Base-by-base conservation (phyloP, 1,140 invertebrate species). In the Drosophila guanche region DNA sequence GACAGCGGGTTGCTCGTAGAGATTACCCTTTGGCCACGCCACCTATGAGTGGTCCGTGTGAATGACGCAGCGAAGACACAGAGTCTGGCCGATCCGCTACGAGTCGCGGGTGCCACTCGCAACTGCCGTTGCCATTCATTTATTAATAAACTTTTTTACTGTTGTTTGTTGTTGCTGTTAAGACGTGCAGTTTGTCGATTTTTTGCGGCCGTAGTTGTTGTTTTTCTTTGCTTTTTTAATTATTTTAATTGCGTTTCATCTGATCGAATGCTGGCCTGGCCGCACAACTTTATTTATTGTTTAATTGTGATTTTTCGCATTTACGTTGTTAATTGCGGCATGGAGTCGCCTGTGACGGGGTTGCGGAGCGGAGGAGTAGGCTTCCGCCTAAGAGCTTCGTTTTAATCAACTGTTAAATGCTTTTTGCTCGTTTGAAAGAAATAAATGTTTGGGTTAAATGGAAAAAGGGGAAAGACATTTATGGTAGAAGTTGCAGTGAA, bases 231-330 rank as follows among this genome's bases (percentile, higher is more conserved):
- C 29, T 14, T 55, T 68, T 68, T 42, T 67, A 68, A 68, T 68
- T 68, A 68, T 68, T 68, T 68, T 68, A 68, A 68, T 68, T 68
- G 65, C 65, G 65, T 67, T 68, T 50, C 65, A 68, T 68, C 65
- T 68, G 65, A 68, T 68, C 65, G 65, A 68, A 68, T 68, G 62
- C 65, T 68, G 65, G 50, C 8, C 65, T 68, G 65, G 50, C 8
- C 62, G 62, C 55, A 67, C 65, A 55, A 33, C 48, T 68, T 68
- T 68, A 68, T 68, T 68, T 68, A 68, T 68, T 68, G 62, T 68
- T 68, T 68, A 68, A 68, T 68, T 68, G 62, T 67, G 54, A 68
- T 68, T 67, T 37, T 55, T 68, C 65, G 33, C 62, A 68, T 68
- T 68, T 68, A 56, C 65, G 65, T 48, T 56, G 65, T 68, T 68